Evolutionary conservation across 1,140 invertebrate genomes (phyloP), one percentile per base, ranked within the genome.

Genomic region (Myzus persicae): DNA sequence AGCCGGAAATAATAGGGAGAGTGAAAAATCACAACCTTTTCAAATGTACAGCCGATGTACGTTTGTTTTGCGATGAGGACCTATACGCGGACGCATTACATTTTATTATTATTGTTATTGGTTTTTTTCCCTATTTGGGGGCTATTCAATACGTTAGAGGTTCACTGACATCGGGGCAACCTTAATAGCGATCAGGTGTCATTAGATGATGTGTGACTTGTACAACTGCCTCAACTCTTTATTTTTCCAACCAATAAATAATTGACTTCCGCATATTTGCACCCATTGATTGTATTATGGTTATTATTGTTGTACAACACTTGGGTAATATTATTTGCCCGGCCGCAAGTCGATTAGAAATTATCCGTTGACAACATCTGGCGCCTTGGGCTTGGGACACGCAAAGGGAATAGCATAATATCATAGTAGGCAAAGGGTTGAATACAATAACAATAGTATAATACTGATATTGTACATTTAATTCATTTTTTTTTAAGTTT

Each of bases 51-150:
- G 42, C 36, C 85, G 9, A 87, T 42, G 85, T 87, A 48, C 88
- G 88, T 54, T 89, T 89, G 88, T 89, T 89, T 89, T 51, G 87
- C 36, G 88, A n/a, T n/a, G n/a, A 40, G 44, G 67, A 48, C 42
- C 26, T 91, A 46, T 91, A 91, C 26, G 76, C 91, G 91, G 76
- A 84, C 59, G 44, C 90, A 91, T 92, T 82, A 81, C 40, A 82
- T 92, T 92, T 92, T 92, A 92, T 92, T 92, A 82, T 92, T 92
- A 92, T 92, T 92, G 44, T 92, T 92, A 48, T 82, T 82, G 91
- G 44, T 92, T 46, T 82, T 92, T 82, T 67, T 44, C 36, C 6
- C 76, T 36, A 20, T 82, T 40, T 85, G 76, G 36, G 76, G 88
- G 14, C 88, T 89, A 38, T 90, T 38, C 26, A 54, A 91, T 67